Percentiles rank a stretch among this genome's conserved stretches.
Conservation (phyloP, 2,113 vertebrate genomes). For the Oophaga pumilio region DNA sequence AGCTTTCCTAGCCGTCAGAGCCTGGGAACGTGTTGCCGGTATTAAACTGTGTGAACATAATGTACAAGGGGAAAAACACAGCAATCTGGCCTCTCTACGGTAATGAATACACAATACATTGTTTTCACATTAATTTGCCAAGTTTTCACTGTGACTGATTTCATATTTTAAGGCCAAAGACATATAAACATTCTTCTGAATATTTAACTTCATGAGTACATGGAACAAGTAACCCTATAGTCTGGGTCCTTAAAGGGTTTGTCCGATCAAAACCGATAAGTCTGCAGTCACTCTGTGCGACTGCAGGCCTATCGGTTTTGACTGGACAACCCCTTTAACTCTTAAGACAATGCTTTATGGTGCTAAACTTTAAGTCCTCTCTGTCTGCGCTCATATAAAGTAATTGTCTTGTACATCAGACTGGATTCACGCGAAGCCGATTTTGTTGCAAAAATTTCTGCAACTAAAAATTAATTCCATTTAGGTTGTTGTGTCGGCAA, state of each 20-base stretch:
- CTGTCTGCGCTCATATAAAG: not conserved
- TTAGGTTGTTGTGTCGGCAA: too few relatives aligned
- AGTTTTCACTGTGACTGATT: conserved; percentile 32
- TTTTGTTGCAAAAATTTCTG: too few relatives aligned
- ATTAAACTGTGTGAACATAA: conserved; percentile 47
- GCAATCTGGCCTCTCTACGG: conserved; percentile 27
- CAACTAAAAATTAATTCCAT: too few relatives aligned
- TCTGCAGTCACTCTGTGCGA: too few relatives aligned
- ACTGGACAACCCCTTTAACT: not conserved
- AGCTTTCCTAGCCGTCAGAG: not conserved
- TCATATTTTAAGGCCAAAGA: conserved; percentile 37
- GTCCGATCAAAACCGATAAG: too few relatives aligned
- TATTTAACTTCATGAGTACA: not conserved
- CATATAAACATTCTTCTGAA: conserved; percentile 28
- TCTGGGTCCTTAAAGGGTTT: not conserved
- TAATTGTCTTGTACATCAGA: too few relatives aligned
- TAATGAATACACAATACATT: conserved; percentile 32
- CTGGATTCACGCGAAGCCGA: too few relatives aligned
- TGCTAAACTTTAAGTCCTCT: not conserved
- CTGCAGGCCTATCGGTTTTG: too few relatives aligned
- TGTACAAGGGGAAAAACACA: conserved; percentile 48
- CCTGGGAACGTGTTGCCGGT: conserved; percentile 33
- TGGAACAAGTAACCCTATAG: not conserved
- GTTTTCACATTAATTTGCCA: conserved; percentile 31
- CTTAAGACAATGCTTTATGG: not conserved